Base-by-base conservation (phyloP, 1,140 invertebrate genomes). In the Periplaneta americana region DNA sequence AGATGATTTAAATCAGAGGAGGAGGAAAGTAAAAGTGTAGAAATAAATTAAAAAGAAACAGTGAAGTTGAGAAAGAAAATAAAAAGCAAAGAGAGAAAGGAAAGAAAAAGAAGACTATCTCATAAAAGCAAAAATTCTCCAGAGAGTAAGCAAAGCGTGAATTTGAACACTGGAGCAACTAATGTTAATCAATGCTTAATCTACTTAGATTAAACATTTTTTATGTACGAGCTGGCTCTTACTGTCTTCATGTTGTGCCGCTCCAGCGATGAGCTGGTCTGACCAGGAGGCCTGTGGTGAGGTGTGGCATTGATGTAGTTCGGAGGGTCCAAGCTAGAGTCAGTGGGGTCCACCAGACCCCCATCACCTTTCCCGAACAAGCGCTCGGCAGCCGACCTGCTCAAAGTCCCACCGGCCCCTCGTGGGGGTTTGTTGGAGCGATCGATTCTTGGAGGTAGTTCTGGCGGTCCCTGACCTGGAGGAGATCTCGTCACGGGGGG, bases 371-470 rank as follows among this genome's bases (percentile, higher is more conserved):
- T 81, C 18, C 91, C 92, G 86, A 93, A 93, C 9, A 93, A 84
- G 80, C 93, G 86, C 84, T 93, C 92, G 84, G 93, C 91, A 0
- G 92, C 92, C 34, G 85, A 85, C 84, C 32, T 82, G 84, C 35
- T 85, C 86, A 36, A 82, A 18, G 75, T 32, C 79, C n/a, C 84
- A 84, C 48, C 5, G 84, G 82, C 28, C 80, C 75, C 22, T 80
- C 81, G 28, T 83, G 88, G 87, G 5, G 95, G 95, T 86, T 96
- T 96, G 6, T 90, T 93, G 78, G 92, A 93, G 74, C 95, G 90
- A 87, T 96, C 95, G 22, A 96, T 92, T 74, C 95, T 90, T 18
- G 96, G 96, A 0, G 96, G 96, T 80, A 97, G 88, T 88, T 97
- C 95, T 8, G 95, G 95, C 4, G 92, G 92, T 36, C 57, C 33